Evolutionary conservation across 2,888 invertebrate genomes (phyloP), one percentile per base, ranked within the genome.

Genomic region (Lissonota sp.): DNA sequence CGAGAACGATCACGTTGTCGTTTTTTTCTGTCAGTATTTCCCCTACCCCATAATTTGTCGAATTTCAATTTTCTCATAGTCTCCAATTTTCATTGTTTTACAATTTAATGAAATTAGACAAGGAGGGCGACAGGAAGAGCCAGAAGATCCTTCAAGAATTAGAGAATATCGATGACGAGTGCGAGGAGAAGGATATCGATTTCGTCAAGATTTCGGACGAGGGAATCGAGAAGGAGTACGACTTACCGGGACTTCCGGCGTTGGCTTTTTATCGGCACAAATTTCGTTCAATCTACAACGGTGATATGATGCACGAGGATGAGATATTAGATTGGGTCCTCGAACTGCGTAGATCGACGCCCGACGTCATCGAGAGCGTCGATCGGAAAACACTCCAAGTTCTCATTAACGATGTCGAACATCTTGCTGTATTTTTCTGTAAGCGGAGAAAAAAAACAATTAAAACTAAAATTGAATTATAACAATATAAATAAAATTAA

Each of bases 371-470:
- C 89, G 98, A 98, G 93, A 97, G 94, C 87, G 98, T 98, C 42
- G 98, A 98, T 90, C 95, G 97, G 83, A 97, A 97, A 93, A 98
- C 98, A 39, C 93, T 98, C 80, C 97, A 98, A 93, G 96, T 97
- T 88, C 94, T 98, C 37, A 97, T 98, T 87, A 96, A 97, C 90
- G 97, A 98, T 88, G 97, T 98, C 37, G 98, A 98, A 91, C 97
- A 97, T 93, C 94, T 98, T 80, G 98, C 98, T 73, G 98, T 98
- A 81, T 97, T 97, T 93, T 98, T 98, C 94, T 98, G 97, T 97
- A 94, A 95, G 96, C 74, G 40, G 5, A 85, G 74, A 62, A n/a
- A 40, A 40, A 53, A 64, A n/a, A n/a, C 40, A 14, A 90, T 63
- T 63, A 10, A 71, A 71, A 12, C 67, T 39, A 46, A 26, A 42